Conservation (phyloP, 2,797 vertebrate genomes). For the Girardinus metallicus region DNA sequence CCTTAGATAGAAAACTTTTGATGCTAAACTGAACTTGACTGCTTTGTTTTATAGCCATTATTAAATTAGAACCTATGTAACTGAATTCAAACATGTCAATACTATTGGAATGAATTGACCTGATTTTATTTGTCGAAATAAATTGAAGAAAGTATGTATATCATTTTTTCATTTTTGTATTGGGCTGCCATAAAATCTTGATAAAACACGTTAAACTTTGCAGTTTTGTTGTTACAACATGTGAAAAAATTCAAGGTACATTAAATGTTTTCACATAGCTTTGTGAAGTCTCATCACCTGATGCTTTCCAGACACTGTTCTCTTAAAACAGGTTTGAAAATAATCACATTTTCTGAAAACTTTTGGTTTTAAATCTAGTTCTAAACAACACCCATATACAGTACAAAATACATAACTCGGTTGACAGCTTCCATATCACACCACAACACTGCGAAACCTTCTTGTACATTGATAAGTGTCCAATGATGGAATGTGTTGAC, state of each 20-base stretch:
- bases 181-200: not conserved
- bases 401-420: not conserved
- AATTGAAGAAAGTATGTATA: no score
- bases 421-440: slow-evolving; percentile 2
- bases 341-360: not conserved
- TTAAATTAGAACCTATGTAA: not conserved
- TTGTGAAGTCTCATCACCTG: not conserved
- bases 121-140: not conserved
- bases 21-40: not conserved
- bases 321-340: not conserved
- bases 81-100: not conserved
- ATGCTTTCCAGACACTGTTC: not conserved
- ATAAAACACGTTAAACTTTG: not conserved
- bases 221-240: not conserved
- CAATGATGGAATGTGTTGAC: slow-evolving; percentile 13
- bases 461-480: slow-evolving; percentile 16
- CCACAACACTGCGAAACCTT: slow-evolving; percentile 6
- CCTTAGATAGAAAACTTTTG: not conserved
- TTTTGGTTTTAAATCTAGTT: not conserved
- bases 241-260: not conserved
- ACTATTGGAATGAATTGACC: not conserved
- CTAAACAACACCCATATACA: not conserved
- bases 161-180: not conserved
- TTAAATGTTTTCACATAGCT: not conserved
- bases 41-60: not conserved